Evolutionary conservation across 2,113 vertebrate genomes (phyloP).

Genomic region (Pipra filicauda): DNA sequence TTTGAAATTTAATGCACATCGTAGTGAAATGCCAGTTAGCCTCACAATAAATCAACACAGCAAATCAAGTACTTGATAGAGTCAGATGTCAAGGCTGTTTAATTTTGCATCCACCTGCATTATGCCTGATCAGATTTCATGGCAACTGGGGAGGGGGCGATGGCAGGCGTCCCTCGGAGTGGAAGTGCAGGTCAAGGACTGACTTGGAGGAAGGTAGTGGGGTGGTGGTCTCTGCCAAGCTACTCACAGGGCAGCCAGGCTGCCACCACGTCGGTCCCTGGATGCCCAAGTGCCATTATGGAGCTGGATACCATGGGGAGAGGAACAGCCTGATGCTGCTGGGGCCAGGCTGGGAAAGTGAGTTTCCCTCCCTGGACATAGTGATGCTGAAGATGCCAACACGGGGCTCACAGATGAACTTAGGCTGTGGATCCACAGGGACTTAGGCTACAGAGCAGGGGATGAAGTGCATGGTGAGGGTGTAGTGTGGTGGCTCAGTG

Average conservation of each 20-base stretch:
- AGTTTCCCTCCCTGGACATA: fast-evolving
- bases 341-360: neutral
- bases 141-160: neutral
- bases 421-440: neutral
- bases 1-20: conserved; percentile 1
- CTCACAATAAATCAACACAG: conserved; percentile 3
- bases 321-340: neutral
- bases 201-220: neutral
- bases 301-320: fast-evolving
- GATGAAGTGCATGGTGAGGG: neutral
- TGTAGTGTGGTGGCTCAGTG: fast-evolving
- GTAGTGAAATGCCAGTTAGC: neutral
- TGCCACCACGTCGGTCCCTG: fast-evolving
- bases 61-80: neutral
- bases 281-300: fast-evolving
- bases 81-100: neutral
- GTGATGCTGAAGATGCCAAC: neutral
- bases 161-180: neutral
- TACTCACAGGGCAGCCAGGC: neutral
- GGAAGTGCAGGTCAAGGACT: neutral
- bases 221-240: fast-evolving
- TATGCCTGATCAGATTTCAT: neutral
- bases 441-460: neutral
- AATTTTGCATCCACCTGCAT: neutral
- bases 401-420: neutral